Evolutionary conservation across 2,888 invertebrate genomes (phyloP).

Genomic region (Axea sp.): DNA sequence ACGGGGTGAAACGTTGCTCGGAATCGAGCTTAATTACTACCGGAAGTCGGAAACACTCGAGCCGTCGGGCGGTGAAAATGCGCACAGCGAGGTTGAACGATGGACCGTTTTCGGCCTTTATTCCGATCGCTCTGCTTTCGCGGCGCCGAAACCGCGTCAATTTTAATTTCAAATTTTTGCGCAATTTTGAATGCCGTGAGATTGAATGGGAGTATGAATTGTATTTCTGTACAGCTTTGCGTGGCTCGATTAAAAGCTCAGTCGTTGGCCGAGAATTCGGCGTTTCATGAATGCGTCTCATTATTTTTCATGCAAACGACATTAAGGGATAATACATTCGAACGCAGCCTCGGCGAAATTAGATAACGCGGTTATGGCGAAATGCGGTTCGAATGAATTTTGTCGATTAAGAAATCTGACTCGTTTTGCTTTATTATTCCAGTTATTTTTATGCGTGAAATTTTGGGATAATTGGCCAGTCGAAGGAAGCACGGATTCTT

Average conservation of each 20-base stretch:
- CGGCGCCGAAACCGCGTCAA: conserved; percentile 29
- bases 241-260: conserved; percentile 14
- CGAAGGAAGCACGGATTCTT: too few species aligned
- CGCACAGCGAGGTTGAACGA: conserved; percentile 26
- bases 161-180: conserved; percentile 51
- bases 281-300: too few species aligned
- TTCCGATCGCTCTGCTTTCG: conserved; percentile 25
- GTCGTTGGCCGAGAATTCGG: too few species aligned
- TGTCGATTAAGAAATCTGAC: too few species aligned
- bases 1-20: conserved; percentile 46
- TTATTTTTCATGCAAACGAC: too few species aligned
- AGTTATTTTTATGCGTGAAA: too few species aligned
- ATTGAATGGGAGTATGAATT: conserved; percentile 24
- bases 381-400: too few species aligned
- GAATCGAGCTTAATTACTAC: conserved; percentile 62
- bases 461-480: too few species aligned
- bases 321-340: too few species aligned
- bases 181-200: conserved; percentile 15
- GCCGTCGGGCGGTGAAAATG: conserved; percentile 44
- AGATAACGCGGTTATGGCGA: too few species aligned
- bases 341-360: too few species aligned
- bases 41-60: conserved; percentile 64
- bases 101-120: conserved; percentile 54
- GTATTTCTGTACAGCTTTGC: conserved; percentile 9
- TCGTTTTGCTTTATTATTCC: too few species aligned